These are phyloP conservation scores for Tapera naevia DNA, from an alignment of 2,797 vertebrate genomes.

Conservation along the genomic window DNA sequence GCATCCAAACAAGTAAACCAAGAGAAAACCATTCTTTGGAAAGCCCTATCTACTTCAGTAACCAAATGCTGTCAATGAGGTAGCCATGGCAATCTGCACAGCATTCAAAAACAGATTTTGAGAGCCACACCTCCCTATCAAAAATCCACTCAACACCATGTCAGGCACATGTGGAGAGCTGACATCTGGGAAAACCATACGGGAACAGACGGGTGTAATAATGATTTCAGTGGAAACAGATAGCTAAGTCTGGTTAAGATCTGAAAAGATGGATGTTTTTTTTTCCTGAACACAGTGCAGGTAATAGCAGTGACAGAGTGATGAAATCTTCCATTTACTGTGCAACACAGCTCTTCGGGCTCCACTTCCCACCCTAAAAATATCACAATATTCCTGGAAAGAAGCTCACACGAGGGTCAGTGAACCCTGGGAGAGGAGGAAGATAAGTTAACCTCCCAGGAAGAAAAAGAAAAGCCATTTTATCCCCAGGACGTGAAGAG, in stretches of 20 bases:
- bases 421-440: neutral
- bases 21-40: neutral
- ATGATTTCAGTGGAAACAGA: neutral
- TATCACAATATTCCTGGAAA: neutral
- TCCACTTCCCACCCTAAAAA: neutral
- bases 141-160: neutral
- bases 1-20: neutral
- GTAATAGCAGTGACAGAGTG: neutral
- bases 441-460: neutral
- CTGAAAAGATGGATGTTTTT: neutral
- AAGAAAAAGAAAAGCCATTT: neutral
- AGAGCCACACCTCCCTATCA: neutral
- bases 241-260: neutral
- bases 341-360: neutral
- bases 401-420: neutral
- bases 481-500: neutral
- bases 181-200: neutral
- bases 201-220: neutral
- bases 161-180: neutral
- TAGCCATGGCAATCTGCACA: neutral
- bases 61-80: neutral
- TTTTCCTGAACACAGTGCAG: neutral
- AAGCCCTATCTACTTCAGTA: neutral
- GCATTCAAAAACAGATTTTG: neutral
- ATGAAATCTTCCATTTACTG: neutral